phyloP scores from a whole-genome alignment of 2,888 invertebrate genomes.

The Diogma glabrata region DNA sequence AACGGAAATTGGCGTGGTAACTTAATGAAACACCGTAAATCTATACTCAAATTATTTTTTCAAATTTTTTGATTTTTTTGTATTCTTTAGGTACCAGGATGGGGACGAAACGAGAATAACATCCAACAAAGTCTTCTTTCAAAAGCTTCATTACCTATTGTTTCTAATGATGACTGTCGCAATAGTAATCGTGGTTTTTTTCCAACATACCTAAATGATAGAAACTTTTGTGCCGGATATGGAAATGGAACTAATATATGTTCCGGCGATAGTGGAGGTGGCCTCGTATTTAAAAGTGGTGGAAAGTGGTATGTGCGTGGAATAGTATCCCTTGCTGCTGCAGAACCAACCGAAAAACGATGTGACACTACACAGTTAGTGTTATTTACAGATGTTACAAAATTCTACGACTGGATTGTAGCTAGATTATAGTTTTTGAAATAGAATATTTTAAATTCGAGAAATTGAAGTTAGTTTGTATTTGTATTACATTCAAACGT shows the following conservation, averaged over 20 bases:
- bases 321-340: not conserved
- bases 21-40: too few species aligned
- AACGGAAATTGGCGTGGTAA: not conserved
- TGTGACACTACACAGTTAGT: not conserved
- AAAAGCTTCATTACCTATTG: not conserved
- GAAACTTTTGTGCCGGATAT: slow-evolving; percentile 2
- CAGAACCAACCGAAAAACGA: too few species aligned
- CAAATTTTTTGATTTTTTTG: too few species aligned
- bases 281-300: not conserved
- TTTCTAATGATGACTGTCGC: not conserved
- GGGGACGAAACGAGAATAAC: not conserved
- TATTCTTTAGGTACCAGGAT: slow-evolving; percentile 1
- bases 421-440: too few species aligned
- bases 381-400: not conserved
- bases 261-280: slow-evolving; percentile 2
- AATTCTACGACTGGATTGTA: slow-evolving; percentile 2
- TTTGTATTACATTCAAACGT: too few species aligned
- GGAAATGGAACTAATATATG: not conserved
- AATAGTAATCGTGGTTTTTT: not conserved
- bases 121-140: not conserved
- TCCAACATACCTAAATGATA: not conserved
- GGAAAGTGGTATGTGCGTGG: slow-evolving; percentile 10
- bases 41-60: too few species aligned
- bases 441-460: too few species aligned
- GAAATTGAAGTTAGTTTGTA: too few species aligned